Base-by-base conservation (phyloP, 2,797 vertebrate species). In the Chaunax sp. region DNA sequence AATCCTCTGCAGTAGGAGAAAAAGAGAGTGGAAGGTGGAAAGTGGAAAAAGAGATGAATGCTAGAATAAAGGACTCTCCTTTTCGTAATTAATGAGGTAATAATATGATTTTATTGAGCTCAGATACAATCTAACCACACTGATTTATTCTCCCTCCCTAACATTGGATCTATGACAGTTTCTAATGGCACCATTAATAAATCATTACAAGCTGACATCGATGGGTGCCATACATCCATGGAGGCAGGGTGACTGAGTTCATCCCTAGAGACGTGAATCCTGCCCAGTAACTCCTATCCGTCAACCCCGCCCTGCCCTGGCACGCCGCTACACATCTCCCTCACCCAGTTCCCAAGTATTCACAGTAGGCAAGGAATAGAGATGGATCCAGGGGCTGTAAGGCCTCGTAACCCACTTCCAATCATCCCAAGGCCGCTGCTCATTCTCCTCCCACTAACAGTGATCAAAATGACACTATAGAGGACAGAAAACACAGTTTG, bases 131-230 rank as follows among this genome's bases (percentile, higher is more conserved):
- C 49, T 26, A 23, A 10, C 45, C 45, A 76, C 46, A 43, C 54
- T 64, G 78, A 75, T 15, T 40, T 63, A 82, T 64, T 40, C 33
- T 74, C 43, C 22, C 67, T 47, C 56, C 46, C 26, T 40, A 38
- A 66, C 52, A 56, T 3, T 60, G 52, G 66, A 58, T 75, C 78
- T 67, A 45, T 77, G 75, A 77, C 72, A 55, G 35, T 67, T 67
- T 77, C 62, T 84, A 89, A 89, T 84, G 75, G 75, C 37, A 23
- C 63, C 61, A 78, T 90, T 85, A 89, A 87, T 87, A 85, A 89
- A 89, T 84, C 68, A 88, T 82, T 83, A 70, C n/a, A 20, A 20
- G 33, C 68, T 51, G 75, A 75, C 78, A 77, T 62, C n/a, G 37
- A 50, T 25, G 71, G 75, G 72, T 69, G 61, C 51, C 56, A 58